These are phyloP conservation scores for Pachyramphus minor DNA, from an alignment of 2,113 vertebrate genomes.

Conservation along the genomic window DNA sequence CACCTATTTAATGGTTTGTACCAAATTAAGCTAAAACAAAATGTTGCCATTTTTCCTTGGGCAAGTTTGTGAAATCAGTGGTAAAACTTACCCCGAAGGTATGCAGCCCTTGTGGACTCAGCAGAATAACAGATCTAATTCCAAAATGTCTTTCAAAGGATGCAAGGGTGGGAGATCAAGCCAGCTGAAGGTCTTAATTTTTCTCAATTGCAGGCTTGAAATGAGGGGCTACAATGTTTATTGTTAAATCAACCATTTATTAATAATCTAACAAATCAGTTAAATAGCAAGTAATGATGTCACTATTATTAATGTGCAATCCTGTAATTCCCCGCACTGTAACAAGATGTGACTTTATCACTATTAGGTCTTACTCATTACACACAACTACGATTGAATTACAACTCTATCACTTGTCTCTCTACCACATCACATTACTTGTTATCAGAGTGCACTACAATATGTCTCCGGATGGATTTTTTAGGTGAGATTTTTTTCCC, in stretches of 20 bases:
- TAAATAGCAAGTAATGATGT: neutral
- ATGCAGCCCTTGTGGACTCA: neutral
- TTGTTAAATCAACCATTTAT: neutral
- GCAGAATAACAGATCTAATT: neutral
- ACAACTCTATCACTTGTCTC: neutral
- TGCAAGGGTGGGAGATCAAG: neutral
- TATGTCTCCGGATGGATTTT: rapidly evolving
- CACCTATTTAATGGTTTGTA: neutral
- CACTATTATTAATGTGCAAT: neutral
- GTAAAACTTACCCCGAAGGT: neutral
- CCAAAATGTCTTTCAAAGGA: neutral
- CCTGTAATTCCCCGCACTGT: neutral
- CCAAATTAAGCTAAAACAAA: neutral
- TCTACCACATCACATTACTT: rapidly evolving
- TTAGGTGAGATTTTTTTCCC: neutral
- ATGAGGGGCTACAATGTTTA: neutral
- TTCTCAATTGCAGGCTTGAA: neutral
- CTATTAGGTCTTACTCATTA: neutral
- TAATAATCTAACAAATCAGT: neutral
- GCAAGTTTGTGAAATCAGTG: neutral
- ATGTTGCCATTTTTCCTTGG: neutral
- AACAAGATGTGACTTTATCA: neutral
- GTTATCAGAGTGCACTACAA: neutral
- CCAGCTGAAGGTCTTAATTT: neutral
- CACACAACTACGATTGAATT: neutral